Percentiles rank a stretch among this genome's conserved stretches.
Evolutionary conservation across 2,113 vertebrate genomes (phyloP).

Genomic region (Myrmecophaga tridactyla): DNA sequence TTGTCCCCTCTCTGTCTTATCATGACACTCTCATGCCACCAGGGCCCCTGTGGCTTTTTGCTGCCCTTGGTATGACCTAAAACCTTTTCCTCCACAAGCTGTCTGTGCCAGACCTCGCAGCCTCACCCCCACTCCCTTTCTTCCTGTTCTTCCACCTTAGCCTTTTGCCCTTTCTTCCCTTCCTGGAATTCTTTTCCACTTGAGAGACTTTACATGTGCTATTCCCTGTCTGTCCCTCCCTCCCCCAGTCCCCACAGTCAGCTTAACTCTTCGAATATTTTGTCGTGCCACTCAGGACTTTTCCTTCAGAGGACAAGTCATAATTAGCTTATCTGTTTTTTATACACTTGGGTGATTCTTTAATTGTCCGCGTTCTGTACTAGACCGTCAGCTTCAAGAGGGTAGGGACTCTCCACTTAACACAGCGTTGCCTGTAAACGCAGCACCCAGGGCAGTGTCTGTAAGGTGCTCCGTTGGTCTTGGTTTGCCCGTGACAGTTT

Average conservation of each 20-base stretch:
- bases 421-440: not conserved
- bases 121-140: not conserved
- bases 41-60: not conserved
- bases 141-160: not conserved
- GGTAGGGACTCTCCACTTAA: not conserved
- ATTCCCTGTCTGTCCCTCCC: not conserved
- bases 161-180: not conserved
- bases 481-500: not conserved
- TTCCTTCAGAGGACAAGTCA: not conserved
- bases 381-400: not conserved
- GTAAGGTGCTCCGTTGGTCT: not conserved
- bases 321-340: not conserved
- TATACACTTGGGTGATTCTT: not conserved
- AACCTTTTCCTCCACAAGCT: too few relatives aligned
- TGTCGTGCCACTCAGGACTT: not conserved
- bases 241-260: too few relatives aligned
- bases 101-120: too few relatives aligned
- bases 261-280: not conserved
- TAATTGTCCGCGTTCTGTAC: not conserved
- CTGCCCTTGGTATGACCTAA: not conserved
- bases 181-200: not conserved
- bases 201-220: not conserved
- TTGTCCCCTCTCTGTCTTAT: not conserved
- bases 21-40: accelerated
- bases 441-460: too few relatives aligned